Percentiles rank a stretch among this genome's conserved stretches.
Evolutionary conservation across 2,797 vertebrate species (phyloP).

Genomic region (Hippopotamyrus pictus): DNA sequence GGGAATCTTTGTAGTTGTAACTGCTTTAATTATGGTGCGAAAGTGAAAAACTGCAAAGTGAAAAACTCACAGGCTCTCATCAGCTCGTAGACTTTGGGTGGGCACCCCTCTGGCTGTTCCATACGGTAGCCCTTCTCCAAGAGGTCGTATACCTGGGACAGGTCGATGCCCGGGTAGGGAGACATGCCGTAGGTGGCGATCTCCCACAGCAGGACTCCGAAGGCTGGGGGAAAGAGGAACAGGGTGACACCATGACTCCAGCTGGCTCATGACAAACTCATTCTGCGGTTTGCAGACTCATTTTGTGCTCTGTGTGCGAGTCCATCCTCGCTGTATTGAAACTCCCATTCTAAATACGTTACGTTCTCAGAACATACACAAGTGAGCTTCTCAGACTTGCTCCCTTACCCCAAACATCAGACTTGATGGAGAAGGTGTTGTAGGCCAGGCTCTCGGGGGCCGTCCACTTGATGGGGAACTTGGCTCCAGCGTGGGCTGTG

Average conservation of each 20-base stretch:
- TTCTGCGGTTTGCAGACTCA: slow-evolving; percentile 32
- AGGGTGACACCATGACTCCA: not conserved
- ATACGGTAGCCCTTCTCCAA: slow-evolving; percentile 97
- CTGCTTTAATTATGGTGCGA: not conserved
- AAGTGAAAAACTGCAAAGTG: not conserved
- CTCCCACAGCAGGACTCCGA: slow-evolving; percentile 95
- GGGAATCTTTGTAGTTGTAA: not conserved
- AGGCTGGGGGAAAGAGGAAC: slow-evolving; percentile 62
- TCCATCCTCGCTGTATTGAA: not conserved
- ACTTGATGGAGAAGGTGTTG: slow-evolving; percentile 65
- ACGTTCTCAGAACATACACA: not conserved
- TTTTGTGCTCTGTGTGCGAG: not conserved
- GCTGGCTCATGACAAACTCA: not conserved
- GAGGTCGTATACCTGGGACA: slow-evolving; percentile 97
- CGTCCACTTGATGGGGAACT: slow-evolving; percentile 99
- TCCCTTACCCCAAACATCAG: slow-evolving; percentile 25
- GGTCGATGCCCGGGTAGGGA: slow-evolving; percentile 94
- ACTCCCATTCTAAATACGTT: slow-evolving; percentile 65
- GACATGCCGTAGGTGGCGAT: slow-evolving; percentile 99
- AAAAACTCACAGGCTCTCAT: slow-evolving; percentile 94
- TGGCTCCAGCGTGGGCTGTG: slow-evolving; percentile 93
- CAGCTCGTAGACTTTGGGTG: slow-evolving; percentile 95
- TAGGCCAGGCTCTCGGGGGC: slow-evolving; percentile 96
- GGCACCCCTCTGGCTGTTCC: slow-evolving; percentile 97
- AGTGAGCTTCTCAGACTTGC: not conserved